A percentile compares a stretch with the other conserved stretches of the same genome.
Conservation (phyloP, 2,113 vertebrate species). For the Columba livia region DNA sequence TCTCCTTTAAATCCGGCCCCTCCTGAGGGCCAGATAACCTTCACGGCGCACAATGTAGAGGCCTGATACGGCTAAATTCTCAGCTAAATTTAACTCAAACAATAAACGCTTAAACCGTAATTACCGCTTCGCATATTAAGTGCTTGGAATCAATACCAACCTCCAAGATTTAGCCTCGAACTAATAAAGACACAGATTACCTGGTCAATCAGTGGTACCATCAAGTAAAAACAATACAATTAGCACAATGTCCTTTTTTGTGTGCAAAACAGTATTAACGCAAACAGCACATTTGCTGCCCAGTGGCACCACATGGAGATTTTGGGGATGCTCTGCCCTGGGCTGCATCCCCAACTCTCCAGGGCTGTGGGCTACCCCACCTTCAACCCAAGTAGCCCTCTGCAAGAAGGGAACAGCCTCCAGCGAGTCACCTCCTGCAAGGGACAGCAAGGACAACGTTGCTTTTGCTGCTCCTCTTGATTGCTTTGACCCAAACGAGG, state of each 20-base stretch:
- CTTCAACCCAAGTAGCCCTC: no score
- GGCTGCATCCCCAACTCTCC: not conserved
- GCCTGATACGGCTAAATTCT: not conserved
- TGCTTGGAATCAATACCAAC: not conserved
- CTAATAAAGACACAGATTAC: not conserved
- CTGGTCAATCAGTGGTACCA: not conserved
- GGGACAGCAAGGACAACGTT: not conserved
- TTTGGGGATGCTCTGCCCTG: not conserved
- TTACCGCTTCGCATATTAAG: not conserved
- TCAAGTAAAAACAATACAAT: not conserved
- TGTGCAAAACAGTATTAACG: accelerated
- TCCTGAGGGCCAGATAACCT: conserved; percentile 29
- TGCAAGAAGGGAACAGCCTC: not conserved
- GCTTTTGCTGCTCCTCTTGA: not conserved
- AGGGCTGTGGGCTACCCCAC: not conserved
- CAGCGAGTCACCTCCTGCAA: not conserved
- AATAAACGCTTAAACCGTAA: not conserved
- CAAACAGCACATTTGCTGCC: not conserved
- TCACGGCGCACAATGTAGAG: not conserved
- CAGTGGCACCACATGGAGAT: not conserved
- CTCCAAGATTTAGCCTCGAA: not conserved
- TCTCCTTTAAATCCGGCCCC: conserved; percentile 1
- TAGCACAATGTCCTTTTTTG: not conserved
- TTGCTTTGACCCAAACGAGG: not conserved
- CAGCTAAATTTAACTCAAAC: conserved; percentile 41